phyloP scores from a whole-genome alignment of 2,888 invertebrate genomes.

The Nomada ferruginata region DNA sequence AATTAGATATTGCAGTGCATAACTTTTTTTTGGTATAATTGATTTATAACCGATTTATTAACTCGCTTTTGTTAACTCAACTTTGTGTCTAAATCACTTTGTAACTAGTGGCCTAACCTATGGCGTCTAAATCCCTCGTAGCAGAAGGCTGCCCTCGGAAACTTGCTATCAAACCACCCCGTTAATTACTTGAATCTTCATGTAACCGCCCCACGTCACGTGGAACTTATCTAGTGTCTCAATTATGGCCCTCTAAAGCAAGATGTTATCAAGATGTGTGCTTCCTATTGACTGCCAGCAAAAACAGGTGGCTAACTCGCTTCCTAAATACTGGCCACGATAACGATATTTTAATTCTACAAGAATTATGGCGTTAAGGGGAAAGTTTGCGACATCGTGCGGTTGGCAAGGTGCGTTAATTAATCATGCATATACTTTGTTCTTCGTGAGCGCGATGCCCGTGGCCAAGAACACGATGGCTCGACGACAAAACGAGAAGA shows the following conservation, averaged over 20 bases:
- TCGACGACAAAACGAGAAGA: constrained; percentile 3
- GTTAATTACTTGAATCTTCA: constrained; percentile 57
- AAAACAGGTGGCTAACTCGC: constrained; percentile 21
- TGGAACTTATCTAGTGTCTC: constrained; percentile 12
- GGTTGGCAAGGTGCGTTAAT: constrained; percentile 45
- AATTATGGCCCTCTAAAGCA: constrained; percentile 60
- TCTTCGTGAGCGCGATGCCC: constrained; percentile 16
- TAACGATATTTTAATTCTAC: constrained; percentile 52
- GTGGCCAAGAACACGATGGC: neutral
- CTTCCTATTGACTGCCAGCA: neutral
- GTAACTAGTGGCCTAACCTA: too few species aligned
- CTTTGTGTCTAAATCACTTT: too few species aligned
- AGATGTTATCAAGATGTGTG: constrained; percentile 53
- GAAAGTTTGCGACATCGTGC: constrained; percentile 9
- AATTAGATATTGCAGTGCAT: too few species aligned
- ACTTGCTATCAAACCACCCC: constrained; percentile 42
- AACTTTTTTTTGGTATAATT: too few species aligned
- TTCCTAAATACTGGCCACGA: neutral
- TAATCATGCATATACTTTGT: constrained; percentile 49
- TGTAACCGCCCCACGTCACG: constrained; percentile 24
- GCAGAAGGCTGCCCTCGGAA: constrained; percentile 7
- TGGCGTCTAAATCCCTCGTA: neutral
- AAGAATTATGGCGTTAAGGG: constrained; percentile 38
- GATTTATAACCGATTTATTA: too few species aligned
- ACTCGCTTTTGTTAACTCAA: too few species aligned